These are phyloP conservation scores for Stenurella melanura DNA, from an alignment of 2,888 invertebrate species.

Conservation along the genomic window DNA sequence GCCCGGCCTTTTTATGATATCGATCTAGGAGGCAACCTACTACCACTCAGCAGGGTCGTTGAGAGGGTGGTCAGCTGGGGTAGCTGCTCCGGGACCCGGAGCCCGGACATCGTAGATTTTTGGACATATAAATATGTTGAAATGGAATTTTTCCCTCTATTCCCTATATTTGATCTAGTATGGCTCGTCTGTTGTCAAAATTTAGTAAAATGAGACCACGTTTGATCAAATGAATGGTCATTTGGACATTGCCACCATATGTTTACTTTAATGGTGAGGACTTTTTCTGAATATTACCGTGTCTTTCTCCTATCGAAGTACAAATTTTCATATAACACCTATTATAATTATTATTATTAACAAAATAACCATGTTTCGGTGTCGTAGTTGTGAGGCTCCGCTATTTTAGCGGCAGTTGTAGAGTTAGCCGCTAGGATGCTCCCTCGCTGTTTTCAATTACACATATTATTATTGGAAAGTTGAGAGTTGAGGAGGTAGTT, in stretches of 20 bases:
- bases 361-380: conserved; percentile 69
- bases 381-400: conserved; percentile 68
- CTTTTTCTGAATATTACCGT: conserved; percentile 58
- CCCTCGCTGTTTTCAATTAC: conserved; percentile 73
- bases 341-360: conserved; percentile 64
- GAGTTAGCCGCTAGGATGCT: conserved; percentile 68
- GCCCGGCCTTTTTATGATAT: too few relatives aligned
- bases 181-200: not conserved
- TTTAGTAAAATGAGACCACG: not conserved
- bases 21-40: too few relatives aligned
- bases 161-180: not conserved
- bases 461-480: conserved; percentile 71
- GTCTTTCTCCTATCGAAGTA: conserved; percentile 71
- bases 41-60: too few relatives aligned
- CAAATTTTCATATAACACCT: conserved; percentile 69
- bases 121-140: too few relatives aligned
- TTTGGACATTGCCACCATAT: not conserved
- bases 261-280: not conserved
- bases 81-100: too few relatives aligned
- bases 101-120: too few relatives aligned
- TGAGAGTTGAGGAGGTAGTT: conserved; percentile 72
- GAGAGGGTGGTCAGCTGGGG: too few relatives aligned
- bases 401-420: conserved; percentile 58
- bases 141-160: too few relatives aligned
- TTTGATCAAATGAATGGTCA: not conserved